Percentiles rank a stretch among this genome's conserved stretches.
These are phyloP conservation scores for Tolmerus cingulatus DNA, from an alignment of 2,888 invertebrate species.

Conservation along the genomic window DNA sequence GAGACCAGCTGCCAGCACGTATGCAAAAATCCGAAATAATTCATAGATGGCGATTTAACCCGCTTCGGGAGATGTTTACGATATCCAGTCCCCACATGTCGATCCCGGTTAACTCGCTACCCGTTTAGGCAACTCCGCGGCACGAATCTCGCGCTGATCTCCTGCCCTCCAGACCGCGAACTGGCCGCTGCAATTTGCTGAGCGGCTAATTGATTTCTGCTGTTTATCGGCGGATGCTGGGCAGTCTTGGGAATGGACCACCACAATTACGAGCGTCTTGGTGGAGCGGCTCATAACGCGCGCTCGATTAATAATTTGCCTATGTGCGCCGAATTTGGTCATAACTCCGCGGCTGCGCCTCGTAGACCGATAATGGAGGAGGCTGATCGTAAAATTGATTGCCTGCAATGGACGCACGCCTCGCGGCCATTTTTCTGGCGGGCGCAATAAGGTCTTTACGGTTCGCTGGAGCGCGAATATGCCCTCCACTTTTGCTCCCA, in stretches of 20 bases:
- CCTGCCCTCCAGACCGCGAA: constrained; percentile 7
- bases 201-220: constrained; percentile 28
- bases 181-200: not conserved
- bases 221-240: not conserved
- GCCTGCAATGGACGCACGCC: not conserved
- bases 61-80: not conserved
- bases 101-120: not conserved
- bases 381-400: not conserved
- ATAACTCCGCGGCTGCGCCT: not conserved
- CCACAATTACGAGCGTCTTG: not conserved
- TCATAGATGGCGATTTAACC: not conserved
- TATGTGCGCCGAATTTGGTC: constrained; percentile 22
- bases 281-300: constrained; percentile 16
- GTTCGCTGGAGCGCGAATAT: not conserved
- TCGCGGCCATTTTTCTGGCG: not conserved
- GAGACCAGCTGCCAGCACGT: not conserved
- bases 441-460: not conserved
- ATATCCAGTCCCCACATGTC: not conserved
- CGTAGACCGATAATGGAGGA: not conserved
- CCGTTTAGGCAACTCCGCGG: not conserved
- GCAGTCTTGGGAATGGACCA: not conserved
- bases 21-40: not conserved
- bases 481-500: not conserved
- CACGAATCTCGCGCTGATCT: constrained; percentile 1
- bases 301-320: constrained; percentile 20